Evolutionary conservation across 1,140 invertebrate species (phyloP).

Genomic region (Hylaeus anthracinus): DNA sequence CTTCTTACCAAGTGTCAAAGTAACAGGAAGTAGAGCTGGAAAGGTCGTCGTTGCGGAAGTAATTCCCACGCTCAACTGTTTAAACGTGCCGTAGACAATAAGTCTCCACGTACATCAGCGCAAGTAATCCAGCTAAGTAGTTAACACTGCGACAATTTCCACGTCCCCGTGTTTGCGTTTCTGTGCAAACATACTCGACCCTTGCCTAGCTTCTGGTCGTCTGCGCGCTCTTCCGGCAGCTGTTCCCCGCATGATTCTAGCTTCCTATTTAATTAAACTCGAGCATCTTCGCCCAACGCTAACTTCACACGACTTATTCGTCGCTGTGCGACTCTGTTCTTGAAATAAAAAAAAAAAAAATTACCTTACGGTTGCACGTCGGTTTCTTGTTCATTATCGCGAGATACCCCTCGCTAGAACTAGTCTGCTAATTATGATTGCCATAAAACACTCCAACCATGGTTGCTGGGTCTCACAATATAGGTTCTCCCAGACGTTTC

Average conservation of each 20-base stretch:
- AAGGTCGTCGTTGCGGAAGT: no score
- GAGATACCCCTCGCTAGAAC: not conserved
- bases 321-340: not conserved
- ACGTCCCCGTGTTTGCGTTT: not conserved
- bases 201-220: not conserved
- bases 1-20: no score
- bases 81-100: no score
- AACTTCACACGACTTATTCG: slow-evolving; percentile 25
- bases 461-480: not conserved
- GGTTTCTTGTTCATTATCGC: not conserved
- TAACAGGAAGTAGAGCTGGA: no score
- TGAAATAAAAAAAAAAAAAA: not conserved
- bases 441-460: no score
- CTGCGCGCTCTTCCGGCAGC: not conserved
- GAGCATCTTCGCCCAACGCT: not conserved
- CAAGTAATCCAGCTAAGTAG: not conserved
- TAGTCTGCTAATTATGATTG: no score
- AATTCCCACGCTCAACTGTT: no score
- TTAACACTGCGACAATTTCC: not conserved
- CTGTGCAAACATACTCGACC: not conserved
- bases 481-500: not conserved
- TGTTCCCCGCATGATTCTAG: not conserved
- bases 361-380: not conserved
- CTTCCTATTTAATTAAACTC: slow-evolving; percentile 23
- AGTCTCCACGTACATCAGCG: no score